phyloP scores from a whole-genome alignment of 2,797 vertebrate genomes.

The Bryconaethiops microstoma region DNA sequence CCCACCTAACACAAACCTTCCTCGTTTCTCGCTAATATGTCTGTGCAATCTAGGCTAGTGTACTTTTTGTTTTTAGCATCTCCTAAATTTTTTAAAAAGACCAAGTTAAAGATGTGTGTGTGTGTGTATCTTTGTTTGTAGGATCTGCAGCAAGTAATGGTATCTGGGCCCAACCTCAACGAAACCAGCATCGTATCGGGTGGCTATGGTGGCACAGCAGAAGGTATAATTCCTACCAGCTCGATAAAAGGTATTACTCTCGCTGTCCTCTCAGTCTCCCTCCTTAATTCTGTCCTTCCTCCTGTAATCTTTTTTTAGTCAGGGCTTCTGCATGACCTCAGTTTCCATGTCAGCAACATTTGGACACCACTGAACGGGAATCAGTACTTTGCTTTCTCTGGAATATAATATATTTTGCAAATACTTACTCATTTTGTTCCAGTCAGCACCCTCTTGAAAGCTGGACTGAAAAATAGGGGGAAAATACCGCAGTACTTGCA shows the following conservation, averaged over 20 bases:
- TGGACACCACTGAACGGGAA: not conserved
- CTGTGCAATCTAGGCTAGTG: not conserved
- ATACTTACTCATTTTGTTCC: too few relatives aligned
- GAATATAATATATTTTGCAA: not conserved
- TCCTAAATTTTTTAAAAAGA: not conserved
- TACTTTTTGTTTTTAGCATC: not conserved
- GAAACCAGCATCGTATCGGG: slow-evolving; percentile 97
- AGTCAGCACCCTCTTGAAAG: too few relatives aligned
- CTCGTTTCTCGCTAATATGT: not conserved
- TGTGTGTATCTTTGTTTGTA: slow-evolving; percentile 62
- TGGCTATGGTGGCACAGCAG: slow-evolving; percentile 90
- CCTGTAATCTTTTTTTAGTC: not conserved
- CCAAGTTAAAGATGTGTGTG: not conserved
- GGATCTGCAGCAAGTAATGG: slow-evolving; percentile 98
- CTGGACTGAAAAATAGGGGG: too few relatives aligned
- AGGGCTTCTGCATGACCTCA: not conserved
- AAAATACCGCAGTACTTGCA: too few relatives aligned
- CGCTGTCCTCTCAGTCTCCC: not conserved
- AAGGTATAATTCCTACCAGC: slow-evolving; percentile 89
- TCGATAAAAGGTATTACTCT: slow-evolving; percentile 83
- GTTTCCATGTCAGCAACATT: not conserved
- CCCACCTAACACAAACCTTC: not conserved
- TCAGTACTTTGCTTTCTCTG: not conserved
- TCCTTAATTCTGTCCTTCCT: not conserved
- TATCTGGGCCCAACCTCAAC: slow-evolving; percentile 94